Percentiles rank a stretch among this genome's conserved stretches.
These are phyloP conservation scores for Melanotaenia parkinsoni DNA, from an alignment of 2,797 vertebrate species.

Conservation along the genomic window DNA sequence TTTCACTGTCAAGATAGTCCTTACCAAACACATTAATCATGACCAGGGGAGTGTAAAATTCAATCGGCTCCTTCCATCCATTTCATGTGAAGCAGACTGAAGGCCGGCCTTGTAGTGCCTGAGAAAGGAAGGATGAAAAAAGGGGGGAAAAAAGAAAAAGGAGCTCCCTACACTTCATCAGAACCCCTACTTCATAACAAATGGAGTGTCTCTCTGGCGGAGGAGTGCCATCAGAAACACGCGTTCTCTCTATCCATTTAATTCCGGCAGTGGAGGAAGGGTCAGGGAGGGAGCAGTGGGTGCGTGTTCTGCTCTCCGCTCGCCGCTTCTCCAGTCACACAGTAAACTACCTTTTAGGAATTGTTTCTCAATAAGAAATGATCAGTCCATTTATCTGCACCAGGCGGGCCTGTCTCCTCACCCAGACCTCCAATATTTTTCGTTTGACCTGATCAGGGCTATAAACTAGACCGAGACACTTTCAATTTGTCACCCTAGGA, in stretches of 20 bases:
- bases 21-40: constrained; percentile 91
- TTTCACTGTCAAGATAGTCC: constrained; percentile 57
- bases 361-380: constrained; percentile 98
- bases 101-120: constrained; percentile 95
- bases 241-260: constrained; percentile 91
- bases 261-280: constrained; percentile 89
- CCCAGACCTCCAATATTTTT: constrained; percentile 94
- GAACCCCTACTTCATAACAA: constrained; percentile 92
- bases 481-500: constrained; percentile 92
- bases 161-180: constrained; percentile 94
- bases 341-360: constrained; percentile 98
- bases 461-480: constrained; percentile 93
- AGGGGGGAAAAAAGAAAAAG: constrained; percentile 74
- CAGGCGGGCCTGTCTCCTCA: constrained; percentile 93
- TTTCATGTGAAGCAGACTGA: constrained; percentile 94
- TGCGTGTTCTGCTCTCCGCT: constrained; percentile 88
- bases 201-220: constrained; percentile 95
- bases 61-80: constrained; percentile 98
- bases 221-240: constrained; percentile 95
- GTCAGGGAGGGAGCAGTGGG: constrained; percentile 92
- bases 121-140: constrained; percentile 82
- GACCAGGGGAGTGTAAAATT: constrained; percentile 96
- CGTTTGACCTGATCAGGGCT: constrained; percentile 94
- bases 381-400: constrained; percentile 98
- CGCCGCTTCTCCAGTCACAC: constrained; percentile 89